Conservation (phyloP, 2,797 vertebrate genomes). For the Enteromius treurensis region DNA sequence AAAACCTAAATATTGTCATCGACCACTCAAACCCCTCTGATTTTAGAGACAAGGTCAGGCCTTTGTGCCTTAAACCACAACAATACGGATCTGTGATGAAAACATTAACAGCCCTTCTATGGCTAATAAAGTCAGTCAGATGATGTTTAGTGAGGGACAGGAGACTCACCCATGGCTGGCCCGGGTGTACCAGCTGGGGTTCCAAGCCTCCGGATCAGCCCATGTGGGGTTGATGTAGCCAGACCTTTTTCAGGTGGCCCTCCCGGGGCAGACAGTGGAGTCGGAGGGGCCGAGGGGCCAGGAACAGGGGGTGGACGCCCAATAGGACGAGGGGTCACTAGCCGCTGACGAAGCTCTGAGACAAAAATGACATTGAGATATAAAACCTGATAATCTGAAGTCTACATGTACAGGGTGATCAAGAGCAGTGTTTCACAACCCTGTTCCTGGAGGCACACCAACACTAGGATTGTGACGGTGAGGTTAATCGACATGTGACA, state of each 20-base stretch:
- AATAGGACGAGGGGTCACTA: slow-evolving; percentile 78
- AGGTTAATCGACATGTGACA: too few species aligned
- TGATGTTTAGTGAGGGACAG: slow-evolving; percentile 53
- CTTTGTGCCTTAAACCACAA: not conserved
- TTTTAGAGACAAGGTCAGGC: not conserved
- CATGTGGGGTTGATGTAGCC: slow-evolving; percentile 82
- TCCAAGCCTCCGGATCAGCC: slow-evolving; percentile 85
- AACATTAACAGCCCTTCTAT: too few species aligned
- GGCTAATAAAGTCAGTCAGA: not conserved
- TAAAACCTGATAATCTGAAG: not conserved
- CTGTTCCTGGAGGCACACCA: too few species aligned
- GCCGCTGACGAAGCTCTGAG: slow-evolving; percentile 92
- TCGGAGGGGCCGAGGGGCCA: slow-evolving; percentile 75
- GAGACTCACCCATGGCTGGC: slow-evolving; percentile 92
- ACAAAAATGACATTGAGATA: not conserved
- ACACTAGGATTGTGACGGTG: too few species aligned
- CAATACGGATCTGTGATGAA: not conserved
- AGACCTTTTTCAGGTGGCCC: slow-evolving; percentile 87
- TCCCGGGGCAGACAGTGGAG: slow-evolving; percentile 84
- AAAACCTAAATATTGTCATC: not conserved
- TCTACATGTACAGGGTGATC: not conserved
- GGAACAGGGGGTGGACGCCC: slow-evolving; percentile 75
- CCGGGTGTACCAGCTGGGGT: slow-evolving; percentile 86
- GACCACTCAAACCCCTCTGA: not conserved
- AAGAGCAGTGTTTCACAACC: not conserved